Conservation (phyloP, 1,140 invertebrate species). For the Panagrolaimus sp. region DNA sequence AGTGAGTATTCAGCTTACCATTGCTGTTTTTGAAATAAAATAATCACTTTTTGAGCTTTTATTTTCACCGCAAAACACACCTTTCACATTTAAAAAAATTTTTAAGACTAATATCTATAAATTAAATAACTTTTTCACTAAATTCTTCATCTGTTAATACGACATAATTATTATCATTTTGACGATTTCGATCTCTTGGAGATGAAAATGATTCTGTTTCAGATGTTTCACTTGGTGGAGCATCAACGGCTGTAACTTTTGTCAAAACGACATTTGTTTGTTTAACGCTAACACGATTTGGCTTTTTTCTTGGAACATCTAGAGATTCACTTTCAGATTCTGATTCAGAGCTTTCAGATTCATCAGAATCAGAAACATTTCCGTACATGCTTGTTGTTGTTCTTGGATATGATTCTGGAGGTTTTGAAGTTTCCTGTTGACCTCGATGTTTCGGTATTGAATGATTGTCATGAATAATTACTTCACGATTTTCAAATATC, state of each 20-base stretch:
- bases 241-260: constrained; percentile 9
- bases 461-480: neutral
- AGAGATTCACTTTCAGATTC: constrained; percentile 5
- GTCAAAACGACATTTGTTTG: constrained; percentile 1
- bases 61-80: too few relatives aligned
- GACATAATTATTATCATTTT: too few relatives aligned
- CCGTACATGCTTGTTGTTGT: neutral
- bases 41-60: too few relatives aligned
- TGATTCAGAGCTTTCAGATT: constrained; percentile 7
- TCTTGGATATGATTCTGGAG: neutral
- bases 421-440: neutral
- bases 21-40: too few relatives aligned
- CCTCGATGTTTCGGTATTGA: neutral
- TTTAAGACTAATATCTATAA: too few relatives aligned
- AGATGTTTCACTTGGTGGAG: constrained; percentile 7
- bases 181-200: neutral
- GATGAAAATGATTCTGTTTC: neutral
- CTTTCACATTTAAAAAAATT: too few relatives aligned
- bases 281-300: constrained; percentile 9
- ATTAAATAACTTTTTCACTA: neutral
- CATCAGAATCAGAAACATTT: neutral
- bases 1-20: too few relatives aligned
- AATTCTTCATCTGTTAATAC: neutral
- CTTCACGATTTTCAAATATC: too few relatives aligned
- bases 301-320: neutral